Conservation (phyloP, 2,888 invertebrate species). For the Latrodectus hesperus region DNA sequence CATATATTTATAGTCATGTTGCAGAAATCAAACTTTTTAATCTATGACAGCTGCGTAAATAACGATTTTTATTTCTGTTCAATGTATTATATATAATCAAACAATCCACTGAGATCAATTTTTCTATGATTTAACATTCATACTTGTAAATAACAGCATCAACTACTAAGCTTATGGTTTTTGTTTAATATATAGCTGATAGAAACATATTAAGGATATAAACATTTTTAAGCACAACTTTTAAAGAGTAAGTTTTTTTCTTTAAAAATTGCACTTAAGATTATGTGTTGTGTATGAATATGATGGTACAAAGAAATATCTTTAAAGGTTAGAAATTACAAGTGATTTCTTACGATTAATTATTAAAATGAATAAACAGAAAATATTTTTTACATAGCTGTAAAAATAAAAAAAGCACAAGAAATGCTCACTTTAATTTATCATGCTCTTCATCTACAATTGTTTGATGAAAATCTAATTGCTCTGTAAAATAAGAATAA, state of each 20-base stretch:
- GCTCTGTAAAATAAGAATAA: slow-evolving; percentile 26
- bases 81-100: too few species aligned
- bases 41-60: too few species aligned
- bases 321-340: neutral
- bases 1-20: too few species aligned
- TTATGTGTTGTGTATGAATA: neutral
- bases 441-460: slow-evolving; percentile 50
- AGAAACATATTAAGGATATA: too few species aligned
- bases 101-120: too few species aligned
- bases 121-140: too few species aligned
- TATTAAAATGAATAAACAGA: neutral
- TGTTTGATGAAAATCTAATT: slow-evolving; percentile 33
- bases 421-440: slow-evolving; percentile 38
- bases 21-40: too few species aligned
- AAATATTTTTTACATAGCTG: neutral
- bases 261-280: neutral
- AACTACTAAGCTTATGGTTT: too few species aligned
- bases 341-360: neutral
- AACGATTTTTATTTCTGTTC: too few species aligned
- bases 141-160: too few species aligned
- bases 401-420: neutral
- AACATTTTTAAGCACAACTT: too few species aligned
- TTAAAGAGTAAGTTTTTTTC: neutral
- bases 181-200: too few species aligned
- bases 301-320: neutral